Percentiles rank a stretch among this genome's conserved stretches.
These are phyloP conservation scores for Lymantria monacha DNA, from an alignment of 2,888 invertebrate species.

Conservation along the genomic window DNA sequence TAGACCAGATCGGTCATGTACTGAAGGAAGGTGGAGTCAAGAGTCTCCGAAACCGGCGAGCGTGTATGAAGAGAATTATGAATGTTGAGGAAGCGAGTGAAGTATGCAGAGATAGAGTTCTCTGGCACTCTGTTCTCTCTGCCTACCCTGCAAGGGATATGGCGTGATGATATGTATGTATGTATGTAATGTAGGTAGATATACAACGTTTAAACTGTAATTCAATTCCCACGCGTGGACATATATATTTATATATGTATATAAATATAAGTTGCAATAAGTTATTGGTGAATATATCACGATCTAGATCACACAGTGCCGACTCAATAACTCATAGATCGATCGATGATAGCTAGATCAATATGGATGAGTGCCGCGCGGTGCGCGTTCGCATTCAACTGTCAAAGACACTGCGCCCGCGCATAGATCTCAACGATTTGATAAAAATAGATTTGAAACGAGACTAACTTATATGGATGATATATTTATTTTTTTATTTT, in stretches of 20 bases:
- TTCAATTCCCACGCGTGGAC: conserved; percentile 29
- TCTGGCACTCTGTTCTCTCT: no score
- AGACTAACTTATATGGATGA: neutral
- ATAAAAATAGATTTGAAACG: conserved; percentile 36
- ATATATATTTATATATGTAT: conserved; percentile 44
- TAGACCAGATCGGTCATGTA: no score
- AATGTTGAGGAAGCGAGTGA: no score
- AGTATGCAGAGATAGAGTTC: no score
- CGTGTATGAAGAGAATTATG: no score
- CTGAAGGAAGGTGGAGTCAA: no score
- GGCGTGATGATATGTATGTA: no score
- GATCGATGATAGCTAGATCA: conserved; percentile 49
- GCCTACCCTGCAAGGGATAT: no score
- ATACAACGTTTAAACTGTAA: no score
- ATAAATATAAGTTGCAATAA: conserved; percentile 41
- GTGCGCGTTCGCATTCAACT: conserved; percentile 65
- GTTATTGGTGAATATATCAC: conserved; percentile 38
- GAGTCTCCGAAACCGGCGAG: no score
- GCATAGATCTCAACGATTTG: conserved; percentile 33
- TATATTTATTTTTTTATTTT: no score
- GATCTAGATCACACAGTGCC: conserved; percentile 58
- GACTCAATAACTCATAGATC: conserved; percentile 52
- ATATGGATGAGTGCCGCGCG: conserved; percentile 58
- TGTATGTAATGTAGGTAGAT: no score
- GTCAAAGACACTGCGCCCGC: conserved; percentile 49